Evolutionary conservation across 2,113 vertebrate genomes (phyloP).

Genomic region (Myotis yumanensis): DNA sequence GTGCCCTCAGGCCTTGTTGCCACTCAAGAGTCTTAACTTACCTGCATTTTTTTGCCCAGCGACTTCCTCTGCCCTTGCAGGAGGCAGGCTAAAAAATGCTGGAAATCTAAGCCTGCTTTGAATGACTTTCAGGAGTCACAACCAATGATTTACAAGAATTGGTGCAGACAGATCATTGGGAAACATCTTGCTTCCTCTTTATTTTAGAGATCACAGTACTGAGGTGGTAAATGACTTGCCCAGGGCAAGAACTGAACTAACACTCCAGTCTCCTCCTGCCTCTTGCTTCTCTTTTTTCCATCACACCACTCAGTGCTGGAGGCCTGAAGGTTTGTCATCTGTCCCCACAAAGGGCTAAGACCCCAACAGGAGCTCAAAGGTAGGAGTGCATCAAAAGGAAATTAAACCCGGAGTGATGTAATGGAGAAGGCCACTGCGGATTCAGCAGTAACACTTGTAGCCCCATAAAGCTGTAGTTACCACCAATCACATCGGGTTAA

Average conservation of each 20-base stretch:
- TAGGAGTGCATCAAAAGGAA: neutral
- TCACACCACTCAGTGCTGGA: neutral
- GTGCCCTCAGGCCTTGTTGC: neutral
- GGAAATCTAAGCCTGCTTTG: neutral
- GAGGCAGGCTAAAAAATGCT: neutral
- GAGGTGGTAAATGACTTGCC: neutral
- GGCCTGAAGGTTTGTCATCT: neutral
- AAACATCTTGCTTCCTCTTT: neutral
- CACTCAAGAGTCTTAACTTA: neutral
- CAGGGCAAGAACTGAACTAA: neutral
- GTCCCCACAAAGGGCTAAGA: neutral
- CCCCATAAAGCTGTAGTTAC: neutral
- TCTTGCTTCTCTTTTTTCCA: neutral
- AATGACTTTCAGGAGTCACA: neutral
- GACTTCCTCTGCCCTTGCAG: neutral
- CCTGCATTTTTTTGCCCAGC: neutral
- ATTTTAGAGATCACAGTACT: neutral
- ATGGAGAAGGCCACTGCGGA: neutral
- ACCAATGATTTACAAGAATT: neutral
- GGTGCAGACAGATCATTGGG: neutral
- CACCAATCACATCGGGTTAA: neutral
- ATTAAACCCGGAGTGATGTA: neutral
- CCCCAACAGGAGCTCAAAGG: neutral
- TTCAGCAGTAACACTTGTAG: neutral
- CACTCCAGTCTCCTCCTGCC: neutral